A percentile compares a stretch with the other conserved stretches of the same genome.
Evolutionary conservation across 2,113 vertebrate genomes (phyloP).

Genomic region (Podarcis muralis): DNA sequence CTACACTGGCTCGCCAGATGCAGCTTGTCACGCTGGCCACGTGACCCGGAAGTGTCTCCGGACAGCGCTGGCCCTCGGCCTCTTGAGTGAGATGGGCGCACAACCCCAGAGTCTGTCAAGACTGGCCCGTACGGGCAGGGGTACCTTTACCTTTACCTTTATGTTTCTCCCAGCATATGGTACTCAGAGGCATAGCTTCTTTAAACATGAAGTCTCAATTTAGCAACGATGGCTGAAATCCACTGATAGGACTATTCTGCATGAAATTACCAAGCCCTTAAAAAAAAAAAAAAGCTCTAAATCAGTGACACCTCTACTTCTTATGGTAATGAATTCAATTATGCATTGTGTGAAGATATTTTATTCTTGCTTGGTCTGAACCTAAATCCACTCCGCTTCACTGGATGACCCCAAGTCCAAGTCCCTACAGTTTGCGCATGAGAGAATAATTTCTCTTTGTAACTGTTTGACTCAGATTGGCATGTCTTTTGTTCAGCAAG

Average conservation of each 20-base stretch:
- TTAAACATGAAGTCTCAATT: neutral
- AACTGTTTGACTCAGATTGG: neutral
- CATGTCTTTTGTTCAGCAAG: constrained; percentile 9
- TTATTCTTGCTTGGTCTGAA: neutral
- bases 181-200: neutral
- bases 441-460: constrained; percentile 24
- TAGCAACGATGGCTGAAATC: neutral
- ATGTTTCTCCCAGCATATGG: neutral
- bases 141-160: too few species aligned
- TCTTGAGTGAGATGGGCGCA: too few species aligned
- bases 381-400: neutral
- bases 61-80: too few species aligned
- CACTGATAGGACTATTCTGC: neutral
- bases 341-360: neutral
- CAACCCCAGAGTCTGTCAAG: too few species aligned
- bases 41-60: too few species aligned
- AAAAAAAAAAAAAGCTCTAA: neutral
- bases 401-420: neutral
- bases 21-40: too few species aligned
- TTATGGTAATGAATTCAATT: constrained; percentile 11
- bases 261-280: neutral
- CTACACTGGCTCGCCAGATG: too few species aligned
- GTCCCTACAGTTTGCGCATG: neutral
- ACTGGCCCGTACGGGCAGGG: too few species aligned
- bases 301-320: neutral